Conservation (phyloP, 2,888 invertebrate species). For the Teinopalpus imperialis region DNA sequence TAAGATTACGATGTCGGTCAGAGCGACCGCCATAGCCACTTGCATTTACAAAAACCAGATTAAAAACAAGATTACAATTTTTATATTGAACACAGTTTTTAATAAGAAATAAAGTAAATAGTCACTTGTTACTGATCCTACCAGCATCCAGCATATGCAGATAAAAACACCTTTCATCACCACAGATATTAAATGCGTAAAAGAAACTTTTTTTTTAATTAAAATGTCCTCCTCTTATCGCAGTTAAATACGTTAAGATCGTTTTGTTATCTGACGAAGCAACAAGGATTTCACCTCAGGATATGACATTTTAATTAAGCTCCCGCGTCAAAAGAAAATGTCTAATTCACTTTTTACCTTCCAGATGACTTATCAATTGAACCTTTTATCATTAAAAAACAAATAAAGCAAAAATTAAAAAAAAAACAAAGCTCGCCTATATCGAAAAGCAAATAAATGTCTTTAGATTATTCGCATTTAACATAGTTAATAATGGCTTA, state of each 20-base stretch:
- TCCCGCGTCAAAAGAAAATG: slow-evolving; percentile 6
- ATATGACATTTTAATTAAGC: slow-evolving; percentile 28
- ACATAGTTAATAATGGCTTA: slow-evolving; percentile 40
- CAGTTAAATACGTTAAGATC: neutral
- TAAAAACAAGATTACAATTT: too few relatives aligned
- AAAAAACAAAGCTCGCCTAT: slow-evolving; percentile 34
- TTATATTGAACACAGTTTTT: too few relatives aligned
- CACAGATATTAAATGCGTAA: neutral
- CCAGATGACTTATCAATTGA: neutral
- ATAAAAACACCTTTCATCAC: too few relatives aligned
- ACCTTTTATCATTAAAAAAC: slow-evolving; percentile 6
- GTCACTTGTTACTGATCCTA: too few relatives aligned
- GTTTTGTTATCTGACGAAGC: neutral
- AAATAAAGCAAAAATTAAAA: slow-evolving; percentile 18
- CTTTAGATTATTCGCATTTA: slow-evolving; percentile 36
- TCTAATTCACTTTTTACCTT: slow-evolving; percentile 16
- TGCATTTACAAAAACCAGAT: too few relatives aligned
- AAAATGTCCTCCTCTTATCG: slow-evolving; percentile 1
- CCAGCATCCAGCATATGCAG: neutral
- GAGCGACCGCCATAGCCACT: too few relatives aligned
- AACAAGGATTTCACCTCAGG: neutral
- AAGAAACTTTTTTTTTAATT: slow-evolving; percentile 10
- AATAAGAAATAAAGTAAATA: too few relatives aligned
- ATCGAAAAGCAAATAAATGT: slow-evolving; percentile 39
- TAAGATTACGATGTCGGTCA: too few relatives aligned